Evolutionary conservation across 2,888 invertebrate genomes (phyloP), one percentile per base, ranked within the genome.

Genomic region (Chydorus sphaericus): DNA sequence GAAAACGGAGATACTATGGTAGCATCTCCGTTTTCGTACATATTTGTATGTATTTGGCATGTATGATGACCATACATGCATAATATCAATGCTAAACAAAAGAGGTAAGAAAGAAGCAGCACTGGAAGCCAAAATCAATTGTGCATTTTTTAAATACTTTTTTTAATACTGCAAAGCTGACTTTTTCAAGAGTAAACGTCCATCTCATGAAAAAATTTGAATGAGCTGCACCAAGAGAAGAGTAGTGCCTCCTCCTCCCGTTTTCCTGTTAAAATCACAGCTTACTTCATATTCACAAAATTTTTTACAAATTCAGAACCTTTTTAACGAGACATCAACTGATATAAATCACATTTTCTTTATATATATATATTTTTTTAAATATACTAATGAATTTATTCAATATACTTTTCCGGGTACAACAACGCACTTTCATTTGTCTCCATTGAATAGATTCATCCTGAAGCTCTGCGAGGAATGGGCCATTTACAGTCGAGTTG

Each of bases 391-490:
- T n/a, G n/a, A n/a, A n/a, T n/a, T n/a, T n/a, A n/a, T n/a, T n/a
- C n/a, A n/a, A n/a, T n/a, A n/a, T n/a, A n/a, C n/a, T n/a, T n/a
- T n/a, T 18, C 58, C 23, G 51, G 28, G 8, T 61, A 54, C 44
- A 61, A 62, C 36, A 60, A 58, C 31, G 52, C 59, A 5, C 30
- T 60, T 3, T 59, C 62, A 8, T 61, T 63, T 49, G 61, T 59
- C 11, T 63, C 63, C 3, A 59, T 63, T 56, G 59, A 54, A 50
- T 59, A 52, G 33, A 28, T 53, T 48, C 54, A 26, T 37, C 16
- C 26, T 3, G n/a, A n/a, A n/a, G n/a, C 57, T 20, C 51, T 56
- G 18, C 44, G 58, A 33, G 29, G 48, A 8, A 16, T 55, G 59
- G 36, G 60, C 48, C n/a, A n/a, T 61, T 56, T 58, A 61, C 57